phyloP scores from a whole-genome alignment of 1,140 invertebrate genomes.

The Pentalonia nigronervosa region DNA sequence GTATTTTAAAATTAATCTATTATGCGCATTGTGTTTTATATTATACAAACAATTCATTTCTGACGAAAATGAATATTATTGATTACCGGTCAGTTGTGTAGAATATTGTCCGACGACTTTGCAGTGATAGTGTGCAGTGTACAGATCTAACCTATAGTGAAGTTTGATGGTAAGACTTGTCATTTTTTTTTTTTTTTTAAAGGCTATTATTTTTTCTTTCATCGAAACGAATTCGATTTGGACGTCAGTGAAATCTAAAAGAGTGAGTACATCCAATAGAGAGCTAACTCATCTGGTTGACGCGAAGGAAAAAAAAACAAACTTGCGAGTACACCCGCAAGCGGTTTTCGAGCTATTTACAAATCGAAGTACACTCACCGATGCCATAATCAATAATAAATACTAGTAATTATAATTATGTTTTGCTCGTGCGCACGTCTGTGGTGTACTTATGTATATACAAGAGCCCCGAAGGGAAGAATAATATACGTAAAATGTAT shows the following conservation, averaged over 20 bases:
- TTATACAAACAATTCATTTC: not conserved
- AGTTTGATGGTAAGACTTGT: not conserved
- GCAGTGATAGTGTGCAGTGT: not conserved
- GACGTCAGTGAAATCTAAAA: not conserved
- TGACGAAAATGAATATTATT: not conserved
- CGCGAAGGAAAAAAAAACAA: not conserved
- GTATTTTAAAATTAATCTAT: not conserved
- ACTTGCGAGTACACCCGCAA: constrained; percentile 22
- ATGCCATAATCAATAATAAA: constrained; percentile 43
- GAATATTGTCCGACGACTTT: not conserved
- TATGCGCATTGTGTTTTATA: not conserved
- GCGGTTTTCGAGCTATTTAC: constrained; percentile 35
- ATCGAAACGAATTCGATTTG: not conserved
- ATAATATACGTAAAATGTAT: not conserved
- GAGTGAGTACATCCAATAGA: not conserved
- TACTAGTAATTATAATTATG: constrained; percentile 42
- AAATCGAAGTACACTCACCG: constrained; percentile 22
- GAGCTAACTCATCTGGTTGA: not conserved
- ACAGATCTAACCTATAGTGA: not conserved
- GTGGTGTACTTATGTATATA: not conserved
- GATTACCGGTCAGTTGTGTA: too few species aligned
- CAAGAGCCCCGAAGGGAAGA: not conserved
- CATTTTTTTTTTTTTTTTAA: not conserved
- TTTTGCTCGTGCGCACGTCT: not conserved
- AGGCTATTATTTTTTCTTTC: not conserved